Base-by-base conservation (phyloP, 2,113 vertebrate species). In the Geococcyx californianus region DNA sequence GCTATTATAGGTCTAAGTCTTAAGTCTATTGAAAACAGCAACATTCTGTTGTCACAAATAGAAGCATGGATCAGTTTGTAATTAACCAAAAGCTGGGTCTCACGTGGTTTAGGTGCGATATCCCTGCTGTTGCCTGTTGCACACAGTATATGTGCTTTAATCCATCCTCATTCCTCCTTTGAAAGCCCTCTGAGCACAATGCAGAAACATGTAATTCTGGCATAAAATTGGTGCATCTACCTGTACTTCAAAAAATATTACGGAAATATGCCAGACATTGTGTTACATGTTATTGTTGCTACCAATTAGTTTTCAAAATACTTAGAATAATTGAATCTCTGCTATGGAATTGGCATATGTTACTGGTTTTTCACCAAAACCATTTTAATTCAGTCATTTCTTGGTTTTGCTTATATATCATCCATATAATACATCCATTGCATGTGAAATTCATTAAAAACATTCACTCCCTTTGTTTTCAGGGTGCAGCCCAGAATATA, bases 381-480 rank as follows among this genome's bases (percentile, higher is more conserved):
- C 83, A 60, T 89, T 90, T 89, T 79, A 92, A 82, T 82, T 92
- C 84, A 94, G 40, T 84, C 74, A 92, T 93, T 89, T 84, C 84
- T 95, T 95, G 70, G 0, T 96, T 97, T 94, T 91, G 58, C 91
- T 85, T 81, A 59, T 87, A 28, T 91, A 90, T 94, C 93, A 95
- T 94, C 93, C 93, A 79, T 95, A 94, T 64, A 87, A 80, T 88
- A 67, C 88, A 90, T 90, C 84, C 95, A 93, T 94, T 85, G 94
- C 96, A 95, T 94, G 94, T 96, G 89, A 81, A 97, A 94, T 91
- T 95, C 93, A 82, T 97, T 95, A 85, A 96, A 97, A 95, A 91
- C 89, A 95, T 95, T 97, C 94, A 95, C 94, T 95, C 95, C 93
- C 95, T 97, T 97, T 95, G 93, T 96, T 97, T 97, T 95, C 94